These are phyloP conservation scores for Lepidonotus clava DNA, from an alignment of 2,888 invertebrate species.

Conservation along the genomic window DNA sequence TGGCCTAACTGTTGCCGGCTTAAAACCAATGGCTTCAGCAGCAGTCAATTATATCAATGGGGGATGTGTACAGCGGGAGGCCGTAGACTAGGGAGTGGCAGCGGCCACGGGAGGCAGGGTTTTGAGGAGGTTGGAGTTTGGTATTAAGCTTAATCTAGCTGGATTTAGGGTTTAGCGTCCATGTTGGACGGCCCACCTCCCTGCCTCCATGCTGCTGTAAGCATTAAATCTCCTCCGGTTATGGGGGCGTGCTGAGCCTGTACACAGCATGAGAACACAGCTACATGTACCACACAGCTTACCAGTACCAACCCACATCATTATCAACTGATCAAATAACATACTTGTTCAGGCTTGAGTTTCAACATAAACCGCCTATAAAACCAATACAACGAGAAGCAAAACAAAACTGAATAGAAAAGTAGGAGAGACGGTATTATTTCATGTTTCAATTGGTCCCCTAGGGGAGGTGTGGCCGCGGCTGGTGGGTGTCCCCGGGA, in stretches of 20 bases:
- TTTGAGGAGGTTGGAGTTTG: constrained; percentile 1
- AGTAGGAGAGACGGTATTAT: background rate
- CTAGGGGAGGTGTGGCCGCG: background rate
- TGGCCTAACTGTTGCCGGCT: background rate
- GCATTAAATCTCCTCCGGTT: no score
- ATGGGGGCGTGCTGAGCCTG: no score
- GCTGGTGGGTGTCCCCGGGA: background rate
- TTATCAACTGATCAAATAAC: no score
- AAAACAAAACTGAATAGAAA: no score
- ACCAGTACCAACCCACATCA: no score
- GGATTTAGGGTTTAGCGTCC: constrained; percentile 19
- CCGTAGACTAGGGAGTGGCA: background rate
- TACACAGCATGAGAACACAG: no score
- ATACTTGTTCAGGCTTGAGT: no score
- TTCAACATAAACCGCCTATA: no score
- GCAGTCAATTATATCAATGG: constrained; percentile 40
- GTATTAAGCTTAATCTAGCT: constrained; percentile 16
- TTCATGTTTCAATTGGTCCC: background rate
- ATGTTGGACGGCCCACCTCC: background rate
- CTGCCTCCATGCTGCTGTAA: background rate
- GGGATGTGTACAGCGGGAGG: background rate
- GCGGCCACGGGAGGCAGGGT: background rate
- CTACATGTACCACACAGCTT: no score
- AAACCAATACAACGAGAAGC: no score
- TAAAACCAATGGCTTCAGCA: background rate